Evolutionary conservation across 1,140 invertebrate species (phyloP).

Genomic region (Zaprionus lachaisei): DNA sequence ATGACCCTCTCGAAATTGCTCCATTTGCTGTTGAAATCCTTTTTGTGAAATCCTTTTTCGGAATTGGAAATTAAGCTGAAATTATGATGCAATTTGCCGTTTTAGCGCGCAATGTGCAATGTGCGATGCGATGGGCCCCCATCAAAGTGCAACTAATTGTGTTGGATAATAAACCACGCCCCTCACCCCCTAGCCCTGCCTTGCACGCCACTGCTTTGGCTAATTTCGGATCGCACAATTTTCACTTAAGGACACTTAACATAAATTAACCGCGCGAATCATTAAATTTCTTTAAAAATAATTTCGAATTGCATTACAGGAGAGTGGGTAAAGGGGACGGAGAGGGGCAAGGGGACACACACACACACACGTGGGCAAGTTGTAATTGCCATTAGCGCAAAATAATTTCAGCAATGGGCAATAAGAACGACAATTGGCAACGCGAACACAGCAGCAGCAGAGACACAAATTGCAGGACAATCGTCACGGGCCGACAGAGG

Average conservation of each 20-base stretch:
- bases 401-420: conserved; percentile 79
- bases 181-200: not conserved
- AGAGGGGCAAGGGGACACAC: conserved; percentile 20
- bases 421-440: conserved; percentile 77
- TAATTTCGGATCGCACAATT: conserved; percentile 72
- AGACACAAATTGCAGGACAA: conserved; percentile 79
- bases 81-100: conserved; percentile 32
- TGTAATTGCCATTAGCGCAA: conserved; percentile 81
- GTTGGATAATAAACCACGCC: conserved; percentile 66
- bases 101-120: conserved; percentile 10
- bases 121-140: conserved; percentile 1
- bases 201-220: conserved; percentile 48
- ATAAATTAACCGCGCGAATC: conserved; percentile 75
- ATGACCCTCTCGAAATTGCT: not conserved
- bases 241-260: conserved; percentile 79
- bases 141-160: conserved; percentile 59
- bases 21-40: not conserved
- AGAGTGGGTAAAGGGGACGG: not conserved
- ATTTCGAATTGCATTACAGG: conserved; percentile 62
- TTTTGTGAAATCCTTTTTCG: not conserved
- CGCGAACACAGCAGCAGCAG: conserved; percentile 52
- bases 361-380: conserved; percentile 66
- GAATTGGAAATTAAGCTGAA: conserved; percentile 14
- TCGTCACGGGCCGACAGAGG: conserved; percentile 49
- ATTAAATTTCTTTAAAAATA: conserved; percentile 75